Base-by-base conservation (phyloP, 2,113 vertebrate genomes). In the human region DNA sequence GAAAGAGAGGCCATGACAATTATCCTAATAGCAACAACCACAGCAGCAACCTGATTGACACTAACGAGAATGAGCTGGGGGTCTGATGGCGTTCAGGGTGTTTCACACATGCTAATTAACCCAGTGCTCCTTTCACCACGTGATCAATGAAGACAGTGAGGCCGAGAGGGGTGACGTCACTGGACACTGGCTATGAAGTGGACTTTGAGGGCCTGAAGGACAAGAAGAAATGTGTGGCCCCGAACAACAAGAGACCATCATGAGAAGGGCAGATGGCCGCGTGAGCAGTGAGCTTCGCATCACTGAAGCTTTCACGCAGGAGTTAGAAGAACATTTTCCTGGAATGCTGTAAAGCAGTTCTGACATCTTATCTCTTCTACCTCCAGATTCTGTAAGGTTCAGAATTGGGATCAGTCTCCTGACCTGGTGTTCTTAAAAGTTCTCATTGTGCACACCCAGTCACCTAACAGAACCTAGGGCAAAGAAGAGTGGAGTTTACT, bases 41-140 rank as follows among this genome's bases (percentile, higher is more conserved):
- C 7, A 27, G 13, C 2, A 1, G 2, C 2, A 32, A 5, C 25
- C 0, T 0, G 25, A 5, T 3, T 3, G 6, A 11, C 22, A 9
- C 30, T 40, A 5, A 1, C 1, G 1, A 55, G 32, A 35, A 14
- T 2, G 52, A 32, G 3, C n/a, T 9, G 6, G 8, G n/a, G 38
- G 43, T 10, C 14, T 50, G 73, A 5, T 30, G 2, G 50, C 10
- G 4, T 13, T 48, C 22, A 16, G 16, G 35, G 30, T 8, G 12
- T 10, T 8, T 22, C 45, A 48, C 6, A 0, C 0, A 4, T 13
- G 27, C 2, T 48, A 55, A 22, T 20, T 13, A 3, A 17, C 3
- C 32, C 45, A 2, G 14, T 0, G 3, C 43, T 23, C 13, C 0
- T 6, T 8, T 52, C 8, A 1, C 43, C 84, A 18, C 0, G 0